Evolutionary conservation across 2,113 vertebrate genomes (phyloP).

Genomic region (Urocitellus parryii): DNA sequence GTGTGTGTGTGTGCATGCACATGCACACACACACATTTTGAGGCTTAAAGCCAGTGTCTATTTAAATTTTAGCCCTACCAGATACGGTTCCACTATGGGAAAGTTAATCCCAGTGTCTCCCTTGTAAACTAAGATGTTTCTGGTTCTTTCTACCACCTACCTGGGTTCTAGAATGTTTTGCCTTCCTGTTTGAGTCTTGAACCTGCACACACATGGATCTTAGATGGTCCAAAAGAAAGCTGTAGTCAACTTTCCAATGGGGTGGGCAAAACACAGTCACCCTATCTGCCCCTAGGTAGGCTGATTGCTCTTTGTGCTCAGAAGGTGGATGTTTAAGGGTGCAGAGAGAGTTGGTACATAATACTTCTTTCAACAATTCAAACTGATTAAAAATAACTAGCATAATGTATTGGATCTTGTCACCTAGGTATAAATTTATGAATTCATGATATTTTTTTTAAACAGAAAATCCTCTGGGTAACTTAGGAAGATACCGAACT

Average conservation of each 20-base stretch:
- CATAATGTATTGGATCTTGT: neutral
- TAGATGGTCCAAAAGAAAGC: conserved; percentile 61
- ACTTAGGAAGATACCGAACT: neutral
- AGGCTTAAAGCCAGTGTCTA: neutral
- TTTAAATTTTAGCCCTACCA: neutral
- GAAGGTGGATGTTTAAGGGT: neutral
- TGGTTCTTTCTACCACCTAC: conserved; percentile 29
- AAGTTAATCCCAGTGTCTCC: conserved; percentile 26
- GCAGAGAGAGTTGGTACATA: neutral
- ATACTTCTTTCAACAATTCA: neutral
- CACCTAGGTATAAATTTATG: neutral
- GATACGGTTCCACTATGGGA: neutral
- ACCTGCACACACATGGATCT: conserved; percentile 50
- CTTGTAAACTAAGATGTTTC: conserved; percentile 14
- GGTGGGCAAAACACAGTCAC: conserved; percentile 32
- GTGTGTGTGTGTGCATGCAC: neutral
- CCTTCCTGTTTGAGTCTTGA: conserved; percentile 51
- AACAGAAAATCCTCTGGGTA: neutral
- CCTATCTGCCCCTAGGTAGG: neutral
- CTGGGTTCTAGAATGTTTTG: conserved; percentile 67
- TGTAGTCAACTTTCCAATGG: conserved; percentile 57
- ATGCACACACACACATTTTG: neutral
- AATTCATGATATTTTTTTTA: neutral
- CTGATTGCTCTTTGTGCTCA: conserved; percentile 15
- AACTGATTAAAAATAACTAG: neutral